These are phyloP conservation scores for Oscarella lobularis DNA, from an alignment of 37 sponge, comb jelly and placozoan species.

Conservation along the genomic window DNA sequence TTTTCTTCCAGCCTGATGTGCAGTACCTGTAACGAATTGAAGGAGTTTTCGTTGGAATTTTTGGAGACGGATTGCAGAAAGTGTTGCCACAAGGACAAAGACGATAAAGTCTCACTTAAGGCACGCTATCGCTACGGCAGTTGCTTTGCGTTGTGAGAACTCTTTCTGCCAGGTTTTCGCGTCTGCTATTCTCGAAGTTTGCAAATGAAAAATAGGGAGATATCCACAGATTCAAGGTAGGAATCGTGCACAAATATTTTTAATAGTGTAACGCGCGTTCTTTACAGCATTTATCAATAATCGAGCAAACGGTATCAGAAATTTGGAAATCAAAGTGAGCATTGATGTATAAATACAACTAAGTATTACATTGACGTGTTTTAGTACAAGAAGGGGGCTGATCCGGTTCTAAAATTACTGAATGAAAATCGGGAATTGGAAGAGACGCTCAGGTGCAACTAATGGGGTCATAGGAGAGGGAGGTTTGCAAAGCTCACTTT, in stretches of 20 bases:
- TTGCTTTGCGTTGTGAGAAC: not conserved
- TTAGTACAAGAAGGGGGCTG: conserved; percentile 66
- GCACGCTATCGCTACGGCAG: not conserved
- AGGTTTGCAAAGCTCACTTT: not conserved
- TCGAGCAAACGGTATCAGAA: conserved; percentile 29
- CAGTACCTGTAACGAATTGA: conserved; percentile 72
- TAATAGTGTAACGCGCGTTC: not conserved
- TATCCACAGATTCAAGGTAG: conserved; percentile 70
- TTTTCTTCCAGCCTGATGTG: conserved; percentile 73
- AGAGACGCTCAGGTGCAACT: conserved; percentile 66
- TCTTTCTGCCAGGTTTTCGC: conserved; percentile 33
- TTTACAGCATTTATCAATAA: not conserved
- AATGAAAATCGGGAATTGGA: conserved; percentile 57
- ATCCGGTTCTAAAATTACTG: conserved; percentile 51
- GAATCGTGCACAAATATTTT: not conserved
- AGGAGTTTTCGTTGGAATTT: conserved; percentile 38
- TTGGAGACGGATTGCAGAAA: conserved; percentile 44
- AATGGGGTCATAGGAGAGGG: not conserved
- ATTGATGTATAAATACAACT: conserved; percentile 5
- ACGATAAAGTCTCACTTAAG: not conserved
- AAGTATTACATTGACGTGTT: conserved; percentile 5
- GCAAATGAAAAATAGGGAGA: conserved; percentile 79
- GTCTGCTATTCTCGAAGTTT: conserved; percentile 72
- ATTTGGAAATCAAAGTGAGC: conserved; percentile 28
- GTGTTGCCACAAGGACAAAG: conserved; percentile 59